phyloP scores from a whole-genome alignment of 2,113 vertebrate species.

The Noctilio leporinus region DNA sequence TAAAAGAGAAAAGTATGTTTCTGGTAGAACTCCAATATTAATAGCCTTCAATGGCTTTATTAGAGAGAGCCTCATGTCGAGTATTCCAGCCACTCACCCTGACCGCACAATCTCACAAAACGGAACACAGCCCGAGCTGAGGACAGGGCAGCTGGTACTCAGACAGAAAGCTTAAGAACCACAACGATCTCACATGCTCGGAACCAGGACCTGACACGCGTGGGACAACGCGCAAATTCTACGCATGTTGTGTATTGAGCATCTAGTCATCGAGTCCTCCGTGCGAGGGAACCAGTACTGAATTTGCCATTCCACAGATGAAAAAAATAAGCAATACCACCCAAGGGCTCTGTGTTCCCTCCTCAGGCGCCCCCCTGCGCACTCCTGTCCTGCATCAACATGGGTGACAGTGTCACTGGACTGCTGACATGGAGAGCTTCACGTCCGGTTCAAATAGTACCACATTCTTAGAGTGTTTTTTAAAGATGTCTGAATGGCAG shows the following conservation, averaged over 20 bases:
- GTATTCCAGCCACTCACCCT: background rate
- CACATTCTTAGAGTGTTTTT: background rate
- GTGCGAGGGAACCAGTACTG: background rate
- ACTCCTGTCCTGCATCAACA: background rate
- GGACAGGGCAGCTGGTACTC: background rate
- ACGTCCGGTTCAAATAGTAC: background rate
- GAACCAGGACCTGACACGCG: background rate
- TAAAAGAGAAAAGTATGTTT: background rate
- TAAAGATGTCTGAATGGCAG: background rate
- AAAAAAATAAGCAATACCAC: background rate
- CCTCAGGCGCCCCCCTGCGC: background rate
- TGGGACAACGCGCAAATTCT: background rate
- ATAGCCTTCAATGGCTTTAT: constrained; percentile 22
- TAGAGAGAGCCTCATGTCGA: background rate
- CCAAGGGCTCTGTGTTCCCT: background rate
- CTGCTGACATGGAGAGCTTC: background rate
- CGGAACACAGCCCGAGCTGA: background rate
- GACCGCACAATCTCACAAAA: background rate
- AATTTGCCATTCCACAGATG: background rate
- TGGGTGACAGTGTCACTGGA: rapidly evolving
- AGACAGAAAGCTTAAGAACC: background rate
- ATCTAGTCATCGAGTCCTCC: background rate
- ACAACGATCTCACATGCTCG: background rate
- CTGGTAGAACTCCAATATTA: constrained; percentile 21
- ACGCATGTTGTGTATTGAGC: background rate